Evolutionary conservation across 2,888 invertebrate genomes (phyloP).

Genomic region (Agrochola lota): DNA sequence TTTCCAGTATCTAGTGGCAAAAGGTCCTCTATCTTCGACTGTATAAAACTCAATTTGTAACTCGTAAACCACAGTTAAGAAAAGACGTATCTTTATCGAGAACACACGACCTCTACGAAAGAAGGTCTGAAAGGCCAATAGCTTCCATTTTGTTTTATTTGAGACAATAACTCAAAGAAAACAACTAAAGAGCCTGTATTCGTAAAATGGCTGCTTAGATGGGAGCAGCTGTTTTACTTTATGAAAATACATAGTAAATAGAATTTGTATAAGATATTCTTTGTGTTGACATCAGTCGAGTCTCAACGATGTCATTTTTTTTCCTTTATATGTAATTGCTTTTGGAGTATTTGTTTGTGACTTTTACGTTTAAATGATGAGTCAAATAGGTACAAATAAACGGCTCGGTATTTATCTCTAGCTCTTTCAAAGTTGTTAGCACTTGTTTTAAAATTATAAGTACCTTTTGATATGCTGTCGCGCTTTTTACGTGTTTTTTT

Average conservation of each 20-base stretch:
- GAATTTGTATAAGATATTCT: constrained; percentile 45
- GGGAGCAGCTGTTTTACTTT: constrained; percentile 43
- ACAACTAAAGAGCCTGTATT: constrained; percentile 29
- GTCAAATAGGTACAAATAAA: neutral
- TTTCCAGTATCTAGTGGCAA: neutral
- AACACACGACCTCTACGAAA: constrained; percentile 31
- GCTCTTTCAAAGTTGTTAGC: neutral
- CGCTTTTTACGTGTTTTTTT: no score
- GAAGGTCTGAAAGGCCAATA: constrained; percentile 41
- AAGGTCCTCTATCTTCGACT: neutral
- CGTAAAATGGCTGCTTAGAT: constrained; percentile 19
- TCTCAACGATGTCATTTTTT: neutral
- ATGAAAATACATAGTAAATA: constrained; percentile 37
- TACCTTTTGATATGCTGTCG: no score
- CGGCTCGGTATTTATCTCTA: neutral
- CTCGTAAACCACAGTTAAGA: constrained; percentile 29
- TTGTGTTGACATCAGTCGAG: constrained; percentile 29
- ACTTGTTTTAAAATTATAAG: neutral
- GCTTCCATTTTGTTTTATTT: constrained; percentile 43
- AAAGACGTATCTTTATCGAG: constrained; percentile 18
- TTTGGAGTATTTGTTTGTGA: constrained; percentile 5
- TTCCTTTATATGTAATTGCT: constrained; percentile 9
- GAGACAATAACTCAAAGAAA: constrained; percentile 50
- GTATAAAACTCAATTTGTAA: constrained; percentile 52
- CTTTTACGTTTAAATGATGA: constrained; percentile 12